phyloP scores from a whole-genome alignment of 2,797 vertebrate genomes.

The Helostoma temminkii region DNA sequence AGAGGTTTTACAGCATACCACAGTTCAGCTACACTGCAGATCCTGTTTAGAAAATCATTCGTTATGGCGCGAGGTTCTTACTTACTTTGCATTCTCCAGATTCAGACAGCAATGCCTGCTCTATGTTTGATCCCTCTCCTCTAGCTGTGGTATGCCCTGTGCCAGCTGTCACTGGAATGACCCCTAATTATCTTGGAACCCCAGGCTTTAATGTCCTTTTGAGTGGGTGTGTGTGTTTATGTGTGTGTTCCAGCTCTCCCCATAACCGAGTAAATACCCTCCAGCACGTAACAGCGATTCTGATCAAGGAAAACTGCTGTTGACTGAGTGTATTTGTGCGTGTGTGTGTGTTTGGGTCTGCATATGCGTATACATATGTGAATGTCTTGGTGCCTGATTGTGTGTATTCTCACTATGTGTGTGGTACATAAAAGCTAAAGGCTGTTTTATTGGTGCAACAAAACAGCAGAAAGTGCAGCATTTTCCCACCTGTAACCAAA shows the following conservation, averaged over 20 bases:
- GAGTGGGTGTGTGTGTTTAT: constrained; percentile 63
- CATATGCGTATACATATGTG: constrained; percentile 28
- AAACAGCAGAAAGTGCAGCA: constrained; percentile 52
- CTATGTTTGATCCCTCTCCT: constrained; percentile 32
- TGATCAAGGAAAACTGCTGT: constrained; percentile 48
- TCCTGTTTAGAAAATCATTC: constrained; percentile 50
- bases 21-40: constrained; percentile 34
- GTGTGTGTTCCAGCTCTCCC: constrained; percentile 63
- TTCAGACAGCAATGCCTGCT: constrained; percentile 30
- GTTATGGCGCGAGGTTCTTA: constrained; percentile 21
- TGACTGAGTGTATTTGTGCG: constrained; percentile 33
- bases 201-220: constrained; percentile 67
- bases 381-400: constrained; percentile 25
- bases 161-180: constrained; percentile 73
- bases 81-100: constrained; percentile 42
- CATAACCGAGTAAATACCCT: constrained; percentile 68
- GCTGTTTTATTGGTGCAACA: constrained; percentile 61
- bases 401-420: constrained; percentile 9
- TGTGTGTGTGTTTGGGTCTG: constrained; percentile 15
- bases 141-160: constrained; percentile 35
- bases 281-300: constrained; percentile 56
- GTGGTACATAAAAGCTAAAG: constrained; percentile 56
- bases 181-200: constrained; percentile 72
- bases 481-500: constrained; percentile 64
- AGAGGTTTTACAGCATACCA: constrained; percentile 46